Evolutionary conservation across 2,888 invertebrate genomes (phyloP).

Genomic region (Saturnia japonica): DNA sequence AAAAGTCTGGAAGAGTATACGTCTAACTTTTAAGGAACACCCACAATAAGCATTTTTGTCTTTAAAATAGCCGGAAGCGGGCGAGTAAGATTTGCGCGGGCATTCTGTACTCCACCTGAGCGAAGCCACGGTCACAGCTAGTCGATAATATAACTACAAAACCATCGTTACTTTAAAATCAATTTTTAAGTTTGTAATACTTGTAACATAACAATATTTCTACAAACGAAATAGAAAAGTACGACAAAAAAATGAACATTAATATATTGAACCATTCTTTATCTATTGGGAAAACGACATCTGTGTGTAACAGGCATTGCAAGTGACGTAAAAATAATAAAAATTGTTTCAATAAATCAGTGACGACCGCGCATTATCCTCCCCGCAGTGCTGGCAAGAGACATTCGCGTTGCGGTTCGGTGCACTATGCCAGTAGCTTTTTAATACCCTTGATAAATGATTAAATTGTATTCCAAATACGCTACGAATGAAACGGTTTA

Average conservation of each 20-base stretch:
- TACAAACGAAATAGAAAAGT: not conserved
- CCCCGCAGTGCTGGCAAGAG: constrained; percentile 14
- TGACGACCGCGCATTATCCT: constrained; percentile 31
- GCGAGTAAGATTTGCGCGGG: no score
- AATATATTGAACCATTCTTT: not conserved
- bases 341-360: constrained; percentile 36
- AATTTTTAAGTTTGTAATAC: not conserved
- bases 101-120: no score
- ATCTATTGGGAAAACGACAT: not conserved
- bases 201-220: not conserved
- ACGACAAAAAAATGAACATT: not conserved
- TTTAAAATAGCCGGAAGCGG: no score
- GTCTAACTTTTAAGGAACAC: no score
- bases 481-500: not conserved
- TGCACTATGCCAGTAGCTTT: constrained; percentile 19
- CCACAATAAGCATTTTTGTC: no score
- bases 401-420: not conserved
- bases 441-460: constrained; percentile 41
- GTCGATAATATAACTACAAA: no score
- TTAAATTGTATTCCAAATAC: constrained; percentile 26
- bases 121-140: no score
- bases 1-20: no score
- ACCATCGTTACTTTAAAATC: no score
- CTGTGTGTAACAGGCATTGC: constrained; percentile 17
- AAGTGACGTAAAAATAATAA: constrained; percentile 23